Percentiles rank a stretch among this genome's conserved stretches.
Evolutionary conservation across 35 echinoderm and acorn worm species (phyloP).

Genomic region (Ptychodera flava): DNA sequence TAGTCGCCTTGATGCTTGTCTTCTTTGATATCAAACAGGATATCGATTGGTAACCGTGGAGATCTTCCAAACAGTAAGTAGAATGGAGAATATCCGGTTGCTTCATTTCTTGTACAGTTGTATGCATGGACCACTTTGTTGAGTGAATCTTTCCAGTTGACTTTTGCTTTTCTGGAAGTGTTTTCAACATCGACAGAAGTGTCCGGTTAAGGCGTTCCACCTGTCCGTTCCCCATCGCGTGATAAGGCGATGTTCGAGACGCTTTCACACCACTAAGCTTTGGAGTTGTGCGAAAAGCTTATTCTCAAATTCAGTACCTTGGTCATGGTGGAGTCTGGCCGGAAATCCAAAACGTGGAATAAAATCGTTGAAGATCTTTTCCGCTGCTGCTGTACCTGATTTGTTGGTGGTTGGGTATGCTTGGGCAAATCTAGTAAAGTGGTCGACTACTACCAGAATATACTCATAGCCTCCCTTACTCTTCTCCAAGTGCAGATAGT

Average conservation of each 20-base stretch:
- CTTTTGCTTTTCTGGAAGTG: constrained; percentile 38
- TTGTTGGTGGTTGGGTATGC: constrained; percentile 48
- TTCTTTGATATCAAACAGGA: constrained; percentile 38
- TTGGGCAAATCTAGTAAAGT: constrained; percentile 59
- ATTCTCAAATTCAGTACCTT: constrained; percentile 45
- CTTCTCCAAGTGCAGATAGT: constrained; percentile 55
- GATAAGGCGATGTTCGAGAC: constrained; percentile 68
- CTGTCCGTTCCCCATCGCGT: constrained; percentile 40
- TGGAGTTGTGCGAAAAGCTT: constrained; percentile 18
- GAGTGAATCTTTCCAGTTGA: constrained; percentile 31
- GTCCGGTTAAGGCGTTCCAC: constrained; percentile 45
- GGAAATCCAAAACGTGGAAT: constrained; percentile 37
- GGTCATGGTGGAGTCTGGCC: constrained; percentile 32
- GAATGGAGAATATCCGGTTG: constrained; percentile 60
- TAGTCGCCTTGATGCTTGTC: neutral
- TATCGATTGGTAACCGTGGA: constrained; percentile 50
- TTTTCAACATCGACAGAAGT: constrained; percentile 33
- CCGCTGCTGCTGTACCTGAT: constrained; percentile 28
- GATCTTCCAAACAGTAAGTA: constrained; percentile 61
- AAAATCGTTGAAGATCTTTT: constrained; percentile 29
- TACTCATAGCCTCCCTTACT: constrained; percentile 44
- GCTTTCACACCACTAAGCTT: constrained; percentile 19
- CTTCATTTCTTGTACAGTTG: constrained; percentile 52
- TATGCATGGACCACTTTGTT: constrained; percentile 68
- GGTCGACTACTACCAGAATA: constrained; percentile 52